phyloP scores from a whole-genome alignment of 37 sponge, comb jelly and placozoan species.

The Crambe crambe region DNA sequence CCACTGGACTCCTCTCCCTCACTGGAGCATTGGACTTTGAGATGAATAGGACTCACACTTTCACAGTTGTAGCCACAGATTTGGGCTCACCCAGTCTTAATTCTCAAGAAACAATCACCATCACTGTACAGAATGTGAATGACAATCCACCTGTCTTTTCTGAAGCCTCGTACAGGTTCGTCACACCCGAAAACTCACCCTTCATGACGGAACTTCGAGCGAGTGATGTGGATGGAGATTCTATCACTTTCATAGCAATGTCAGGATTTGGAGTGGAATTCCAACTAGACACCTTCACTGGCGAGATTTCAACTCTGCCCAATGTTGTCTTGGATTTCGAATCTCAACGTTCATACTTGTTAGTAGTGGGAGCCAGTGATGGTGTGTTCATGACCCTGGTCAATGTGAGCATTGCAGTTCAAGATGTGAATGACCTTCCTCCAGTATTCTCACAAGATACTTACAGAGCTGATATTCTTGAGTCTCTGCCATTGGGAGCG shows the following conservation, averaged over 20 bases:
- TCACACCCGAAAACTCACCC: slow-evolving; percentile 7
- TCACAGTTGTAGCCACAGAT: slow-evolving; percentile 35
- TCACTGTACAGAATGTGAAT: slow-evolving; percentile 23
- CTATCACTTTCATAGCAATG: background rate
- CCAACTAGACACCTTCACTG: background rate
- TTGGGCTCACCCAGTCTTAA: slow-evolving; percentile 2
- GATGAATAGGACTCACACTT: background rate
- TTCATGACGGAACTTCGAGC: slow-evolving; percentile 20
- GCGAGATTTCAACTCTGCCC: slow-evolving; percentile 2
- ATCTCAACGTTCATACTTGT: slow-evolving; percentile 14
- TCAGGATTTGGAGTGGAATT: background rate
- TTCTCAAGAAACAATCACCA: background rate
- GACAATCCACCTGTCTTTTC: slow-evolving; percentile 46
- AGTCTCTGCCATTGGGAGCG: slow-evolving; percentile 22
- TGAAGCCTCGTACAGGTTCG: background rate
- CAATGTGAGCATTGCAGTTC: slow-evolving; percentile 31
- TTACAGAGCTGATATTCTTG: slow-evolving; percentile 9
- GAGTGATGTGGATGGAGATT: slow-evolving; percentile 34
- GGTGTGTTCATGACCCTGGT: background rate
- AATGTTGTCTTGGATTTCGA: slow-evolving; percentile 2
- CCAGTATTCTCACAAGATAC: slow-evolving; percentile 41
- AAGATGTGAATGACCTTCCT: slow-evolving; percentile 57
- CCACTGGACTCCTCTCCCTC: slow-evolving; percentile 35
- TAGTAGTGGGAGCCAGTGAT: slow-evolving; percentile 53
- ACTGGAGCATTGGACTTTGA: slow-evolving; percentile 21